Evolutionary conservation across 2,797 vertebrate species (phyloP).

Genomic region (Oophaga sylvatica): DNA sequence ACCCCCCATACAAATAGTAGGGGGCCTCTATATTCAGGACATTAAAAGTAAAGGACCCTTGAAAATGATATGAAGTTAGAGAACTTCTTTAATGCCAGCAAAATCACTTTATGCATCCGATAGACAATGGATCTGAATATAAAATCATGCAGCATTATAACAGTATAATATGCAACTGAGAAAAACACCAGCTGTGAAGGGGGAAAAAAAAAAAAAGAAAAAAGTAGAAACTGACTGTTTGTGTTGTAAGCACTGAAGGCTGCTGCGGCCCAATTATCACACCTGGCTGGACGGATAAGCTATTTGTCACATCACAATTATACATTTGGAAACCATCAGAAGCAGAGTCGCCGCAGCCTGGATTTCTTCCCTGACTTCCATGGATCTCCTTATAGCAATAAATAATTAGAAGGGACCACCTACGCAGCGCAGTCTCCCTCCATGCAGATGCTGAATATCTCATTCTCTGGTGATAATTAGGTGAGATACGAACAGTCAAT

Average conservation of each 20-base stretch:
- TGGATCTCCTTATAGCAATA: neutral
- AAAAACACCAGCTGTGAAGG: conserved; percentile 39
- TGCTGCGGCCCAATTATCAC: conserved; percentile 35
- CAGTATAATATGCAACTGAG: conserved; percentile 2
- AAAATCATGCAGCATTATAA: conserved; percentile 18
- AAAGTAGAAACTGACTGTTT: conserved; percentile 5
- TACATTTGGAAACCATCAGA: conserved; percentile 24
- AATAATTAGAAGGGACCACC: neutral
- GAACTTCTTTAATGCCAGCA: neutral
- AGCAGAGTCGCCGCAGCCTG: neutral
- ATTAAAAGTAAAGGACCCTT: neutral
- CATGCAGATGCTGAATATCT: neutral
- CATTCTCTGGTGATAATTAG: neutral
- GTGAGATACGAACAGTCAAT: neutral
- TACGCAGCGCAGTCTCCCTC: neutral
- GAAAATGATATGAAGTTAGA: neutral
- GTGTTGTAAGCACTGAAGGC: conserved; percentile 7
- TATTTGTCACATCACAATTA: conserved; percentile 36
- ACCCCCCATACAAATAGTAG: neutral
- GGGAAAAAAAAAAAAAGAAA: neutral
- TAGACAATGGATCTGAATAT: neutral
- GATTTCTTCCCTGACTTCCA: neutral
- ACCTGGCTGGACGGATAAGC: conserved; percentile 36
- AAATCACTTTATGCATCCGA: neutral
- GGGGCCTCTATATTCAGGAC: neutral